phyloP scores from a whole-genome alignment of 2,113 vertebrate genomes.

The Plectropomus leopardus region DNA sequence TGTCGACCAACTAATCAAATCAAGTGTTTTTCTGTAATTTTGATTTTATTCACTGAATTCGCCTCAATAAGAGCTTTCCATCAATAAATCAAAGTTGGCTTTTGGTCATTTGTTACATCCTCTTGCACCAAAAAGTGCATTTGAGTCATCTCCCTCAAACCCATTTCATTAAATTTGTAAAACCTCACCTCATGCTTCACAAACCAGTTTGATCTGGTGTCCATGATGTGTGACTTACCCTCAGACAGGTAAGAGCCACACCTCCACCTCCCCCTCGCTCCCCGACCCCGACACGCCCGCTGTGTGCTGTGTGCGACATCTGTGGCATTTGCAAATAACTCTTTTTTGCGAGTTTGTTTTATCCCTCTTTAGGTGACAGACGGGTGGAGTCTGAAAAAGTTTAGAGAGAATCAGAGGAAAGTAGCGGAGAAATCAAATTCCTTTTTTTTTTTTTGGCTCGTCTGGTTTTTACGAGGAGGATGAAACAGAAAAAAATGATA shows the following conservation, averaged over 20 bases:
- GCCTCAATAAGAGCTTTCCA: not conserved
- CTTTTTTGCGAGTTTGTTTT: constrained; percentile 34
- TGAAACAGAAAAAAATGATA: constrained; percentile 24
- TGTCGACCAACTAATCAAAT: constrained; percentile 1
- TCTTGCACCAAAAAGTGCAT: constrained; percentile 18
- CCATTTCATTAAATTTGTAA: constrained; percentile 66
- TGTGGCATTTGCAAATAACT: constrained; percentile 60
- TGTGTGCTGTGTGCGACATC: constrained; percentile 63
- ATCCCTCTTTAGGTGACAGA: constrained; percentile 22
- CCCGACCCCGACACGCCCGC: constrained; percentile 24
- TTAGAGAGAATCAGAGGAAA: not conserved
- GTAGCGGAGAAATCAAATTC: not conserved
- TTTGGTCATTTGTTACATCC: not conserved
- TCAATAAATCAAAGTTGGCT: not conserved
- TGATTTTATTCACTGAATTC: not conserved
- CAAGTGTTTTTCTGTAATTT: not conserved
- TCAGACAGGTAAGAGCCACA: constrained; percentile 80
- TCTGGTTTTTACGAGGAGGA: constrained; percentile 10
- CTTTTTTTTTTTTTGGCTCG: constrained; percentile 2
- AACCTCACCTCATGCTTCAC: constrained; percentile 73
- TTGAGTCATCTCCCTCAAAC: constrained; percentile 24
- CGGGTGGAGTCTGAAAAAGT: constrained; percentile 11
- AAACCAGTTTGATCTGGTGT: constrained; percentile 71
- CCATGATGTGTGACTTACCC: constrained; percentile 73
- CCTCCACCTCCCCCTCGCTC: constrained; percentile 9